phyloP scores from a whole-genome alignment of 2,797 vertebrate genomes.

The Macropodus opercularis region DNA sequence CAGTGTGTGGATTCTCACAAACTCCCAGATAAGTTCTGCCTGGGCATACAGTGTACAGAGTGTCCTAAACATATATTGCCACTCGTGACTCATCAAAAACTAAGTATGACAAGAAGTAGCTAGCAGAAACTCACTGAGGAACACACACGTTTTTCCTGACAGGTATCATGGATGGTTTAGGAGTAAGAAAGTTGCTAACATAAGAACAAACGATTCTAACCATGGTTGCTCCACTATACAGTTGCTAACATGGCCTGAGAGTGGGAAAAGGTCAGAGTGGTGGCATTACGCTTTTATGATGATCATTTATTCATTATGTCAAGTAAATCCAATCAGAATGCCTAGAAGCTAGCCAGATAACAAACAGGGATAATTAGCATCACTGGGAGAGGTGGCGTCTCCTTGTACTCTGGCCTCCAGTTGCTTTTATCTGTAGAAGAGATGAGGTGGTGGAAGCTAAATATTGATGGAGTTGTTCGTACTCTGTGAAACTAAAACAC shows the following conservation, averaged over 20 bases:
- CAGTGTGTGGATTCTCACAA: not conserved
- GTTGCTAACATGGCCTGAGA: conserved; percentile 66
- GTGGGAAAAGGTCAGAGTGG: conserved; percentile 74
- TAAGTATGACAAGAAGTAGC: conserved; percentile 28
- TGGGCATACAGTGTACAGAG: not conserved
- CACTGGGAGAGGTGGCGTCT: conserved; percentile 83
- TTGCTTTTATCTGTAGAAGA: conserved; percentile 74
- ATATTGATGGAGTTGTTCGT: conserved; percentile 70
- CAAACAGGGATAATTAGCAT: conserved; percentile 84
- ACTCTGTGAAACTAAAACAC: conserved; percentile 68
- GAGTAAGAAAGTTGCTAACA: conserved; percentile 53
- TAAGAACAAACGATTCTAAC: conserved; percentile 69
- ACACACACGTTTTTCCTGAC: conserved; percentile 54
- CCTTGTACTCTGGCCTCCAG: conserved; percentile 69
- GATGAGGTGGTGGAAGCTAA: conserved; percentile 68
- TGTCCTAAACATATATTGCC: conserved; percentile 10
- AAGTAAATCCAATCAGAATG: conserved; percentile 84
- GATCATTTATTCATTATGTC: conserved; percentile 86
- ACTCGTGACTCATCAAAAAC: conserved; percentile 32
- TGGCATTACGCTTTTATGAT: conserved; percentile 83
- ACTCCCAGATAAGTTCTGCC: not conserved
- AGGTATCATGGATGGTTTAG: conserved; percentile 64
- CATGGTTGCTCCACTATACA: conserved; percentile 68
- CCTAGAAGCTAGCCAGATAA: conserved; percentile 74
- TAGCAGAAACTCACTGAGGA: conserved; percentile 38